Evolutionary conservation across 1,140 invertebrate genomes (phyloP).

Genomic region (Nixonia krombeini): DNA sequence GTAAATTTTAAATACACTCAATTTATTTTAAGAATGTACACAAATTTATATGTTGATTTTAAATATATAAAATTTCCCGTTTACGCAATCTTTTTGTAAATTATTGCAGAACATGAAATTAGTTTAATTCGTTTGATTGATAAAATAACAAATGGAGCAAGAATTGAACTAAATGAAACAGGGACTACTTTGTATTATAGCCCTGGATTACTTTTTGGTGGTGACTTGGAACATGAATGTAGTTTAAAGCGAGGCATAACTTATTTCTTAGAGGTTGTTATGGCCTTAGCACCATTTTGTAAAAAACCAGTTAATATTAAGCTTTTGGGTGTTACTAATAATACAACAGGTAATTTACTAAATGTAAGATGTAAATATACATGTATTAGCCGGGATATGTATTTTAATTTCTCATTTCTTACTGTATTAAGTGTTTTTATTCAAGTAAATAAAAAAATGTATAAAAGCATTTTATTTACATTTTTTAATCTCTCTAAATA

Average conservation of each 20-base stretch:
- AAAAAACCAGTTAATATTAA: conserved; percentile 89
- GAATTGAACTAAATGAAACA: conserved; percentile 91
- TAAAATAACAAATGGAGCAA: conserved; percentile 94
- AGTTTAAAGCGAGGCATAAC: conserved; percentile 84
- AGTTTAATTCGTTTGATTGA: conserved; percentile 92
- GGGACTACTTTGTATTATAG: conserved; percentile 91
- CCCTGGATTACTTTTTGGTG: conserved; percentile 92
- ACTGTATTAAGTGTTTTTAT: too few species aligned
- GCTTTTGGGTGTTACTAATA: conserved; percentile 92
- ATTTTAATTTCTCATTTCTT: too few species aligned
- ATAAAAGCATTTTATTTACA: not conserved
- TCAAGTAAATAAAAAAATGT: too few species aligned
- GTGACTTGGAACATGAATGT: conserved; percentile 90
- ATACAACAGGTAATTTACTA: conserved; percentile 75
- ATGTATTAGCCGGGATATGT: too few species aligned
- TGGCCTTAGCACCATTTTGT: conserved; percentile 94
- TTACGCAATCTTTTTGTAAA: too few species aligned
- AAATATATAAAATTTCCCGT: too few species aligned
- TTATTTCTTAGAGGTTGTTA: conserved; percentile 93
- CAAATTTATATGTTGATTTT: too few species aligned
- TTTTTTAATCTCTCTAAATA: conserved; percentile 2
- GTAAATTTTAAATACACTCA: not conserved
- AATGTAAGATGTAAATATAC: too few species aligned
- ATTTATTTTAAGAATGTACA: too few species aligned
- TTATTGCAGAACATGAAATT: conserved; percentile 87